Conservation (phyloP, 2,888 invertebrate genomes). For the Oscheius sp. region DNA sequence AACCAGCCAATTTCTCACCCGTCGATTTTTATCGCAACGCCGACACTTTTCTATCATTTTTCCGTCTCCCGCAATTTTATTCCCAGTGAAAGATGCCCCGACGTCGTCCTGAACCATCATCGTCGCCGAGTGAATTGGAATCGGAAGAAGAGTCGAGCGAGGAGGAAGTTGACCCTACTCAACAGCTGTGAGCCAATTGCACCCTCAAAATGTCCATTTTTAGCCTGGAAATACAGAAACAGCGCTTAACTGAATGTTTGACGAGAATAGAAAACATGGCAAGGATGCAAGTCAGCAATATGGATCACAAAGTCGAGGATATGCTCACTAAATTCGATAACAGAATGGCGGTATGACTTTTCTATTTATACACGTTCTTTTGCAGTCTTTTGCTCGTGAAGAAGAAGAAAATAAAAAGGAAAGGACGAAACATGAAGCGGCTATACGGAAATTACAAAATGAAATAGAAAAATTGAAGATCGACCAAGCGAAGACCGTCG, state of each 20-base stretch:
- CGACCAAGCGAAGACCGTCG: neutral
- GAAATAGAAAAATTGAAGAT: neutral
- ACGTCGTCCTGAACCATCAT: too few species aligned
- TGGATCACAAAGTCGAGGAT: neutral
- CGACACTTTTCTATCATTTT: too few species aligned
- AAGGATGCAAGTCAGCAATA: neutral
- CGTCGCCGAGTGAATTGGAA: too few species aligned
- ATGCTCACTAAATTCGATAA: neutral
- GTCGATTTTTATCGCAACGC: too few species aligned
- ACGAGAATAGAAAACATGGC: neutral
- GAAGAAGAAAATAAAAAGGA: neutral
- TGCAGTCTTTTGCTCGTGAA: neutral
- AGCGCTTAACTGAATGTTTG: neutral
- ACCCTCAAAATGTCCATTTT: neutral
- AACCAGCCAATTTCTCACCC: too few species aligned
- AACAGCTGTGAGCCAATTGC: neutral
- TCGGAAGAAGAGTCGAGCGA: neutral
- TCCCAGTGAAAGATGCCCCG: too few species aligned
- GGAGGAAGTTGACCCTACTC: neutral
- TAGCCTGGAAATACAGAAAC: neutral
- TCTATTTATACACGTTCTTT: neutral
- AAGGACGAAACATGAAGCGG: conserved; percentile 2
- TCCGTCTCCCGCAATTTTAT: too few species aligned
- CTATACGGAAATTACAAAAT: neutral
- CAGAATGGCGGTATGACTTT: neutral